Base-by-base conservation (phyloP, 2,113 vertebrate species). In the Bettongia penicillata region DNA sequence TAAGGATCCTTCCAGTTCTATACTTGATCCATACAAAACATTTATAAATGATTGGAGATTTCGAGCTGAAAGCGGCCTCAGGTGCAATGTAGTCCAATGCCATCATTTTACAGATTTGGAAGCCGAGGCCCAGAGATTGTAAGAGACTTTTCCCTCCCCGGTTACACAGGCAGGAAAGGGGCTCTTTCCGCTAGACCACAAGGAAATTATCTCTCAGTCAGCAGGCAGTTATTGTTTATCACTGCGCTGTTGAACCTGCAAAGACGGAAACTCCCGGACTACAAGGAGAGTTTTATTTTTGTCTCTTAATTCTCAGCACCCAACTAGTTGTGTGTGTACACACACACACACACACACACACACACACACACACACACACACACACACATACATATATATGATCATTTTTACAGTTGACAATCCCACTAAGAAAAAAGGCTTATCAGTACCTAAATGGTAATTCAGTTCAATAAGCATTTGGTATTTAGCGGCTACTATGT, bases 121-220 rank as follows among this genome's bases (percentile, higher is more conserved):
- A 95, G 77, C 53, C 0, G 28, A 94, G 53, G 52, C 25, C 51
- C 68, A 2, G 43, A 9, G 77, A 92, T 49, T 51, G 55, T 37
- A 90, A 96, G 1, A 22, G 52, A 68, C 94, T 28, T 95, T 90
- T 94, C 97, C 94, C 57, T 93, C 97, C 24, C n/a, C 92, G 91
- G 26, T 51, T 50, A 25, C 8, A 93, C 23, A 93, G 89, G 51
- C 24, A 77, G 50, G 25, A 31, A 11, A 10, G 61, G 11, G 31
- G 37, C 61, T 77, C 37, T 77, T 68, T 37, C 31, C 61, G 7
- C 14, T 77, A n/a, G 28, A 12, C 28, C 57, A 31, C 28, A 61
- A 61, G 11, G 57, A 61, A 61, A 31, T 31, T 3, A 12, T 11
- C 57, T 28, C 26, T 61, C 28, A 14, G 3, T 3, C 57, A 61